Base-by-base conservation (phyloP, 2,797 vertebrate species). In the Echeneis naucrates region DNA sequence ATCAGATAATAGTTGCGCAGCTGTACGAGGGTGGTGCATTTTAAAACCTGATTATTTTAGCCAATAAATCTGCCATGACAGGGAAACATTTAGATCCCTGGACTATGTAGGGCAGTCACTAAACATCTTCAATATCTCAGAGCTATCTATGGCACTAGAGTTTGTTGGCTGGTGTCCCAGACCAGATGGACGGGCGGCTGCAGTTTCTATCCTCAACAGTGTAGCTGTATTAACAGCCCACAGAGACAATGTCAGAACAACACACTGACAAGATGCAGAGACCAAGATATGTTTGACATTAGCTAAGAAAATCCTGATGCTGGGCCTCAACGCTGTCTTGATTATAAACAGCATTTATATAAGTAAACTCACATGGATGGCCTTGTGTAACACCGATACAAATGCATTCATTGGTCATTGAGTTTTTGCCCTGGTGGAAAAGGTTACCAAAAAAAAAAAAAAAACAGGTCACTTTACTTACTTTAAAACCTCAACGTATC, bases 401-500 rank as follows among this genome's bases (percentile, higher is more conserved):
- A 60, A 63, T 40, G 40, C 66, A 45, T n/a, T 23, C 66, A 45
- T n/a, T 23, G 48, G 24, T 17, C 4, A 7, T 35, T 45, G 17
- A 21, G 58, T 21, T 23, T 61, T 53, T 37, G n/a, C 52, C 11
- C n/a, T n/a, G n/a, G n/a, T n/a, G n/a, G 17, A 21, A 23, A 8
- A 26, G 23, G 40, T 23, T 50, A 16, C 37, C n/a, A n/a, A n/a
- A n/a, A n/a, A n/a, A n/a, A n/a, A n/a, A n/a, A 21, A 53, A 19
- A 35, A 14, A 26, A 44, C 19, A 8, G 19, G 19, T 44, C 9
- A 23, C 12, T 10, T 13, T 1, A 82, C 98, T 95, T 95, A 99
- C 98, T 99, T 99, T 97, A 99, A 97, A 94, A 99, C 98, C 93
- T 99, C 98, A 0, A 96, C 93, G 83, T 99, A 99, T 80, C 98